Base-by-base conservation (phyloP, 2,797 vertebrate genomes). In the Epinephelus malabaricus region DNA sequence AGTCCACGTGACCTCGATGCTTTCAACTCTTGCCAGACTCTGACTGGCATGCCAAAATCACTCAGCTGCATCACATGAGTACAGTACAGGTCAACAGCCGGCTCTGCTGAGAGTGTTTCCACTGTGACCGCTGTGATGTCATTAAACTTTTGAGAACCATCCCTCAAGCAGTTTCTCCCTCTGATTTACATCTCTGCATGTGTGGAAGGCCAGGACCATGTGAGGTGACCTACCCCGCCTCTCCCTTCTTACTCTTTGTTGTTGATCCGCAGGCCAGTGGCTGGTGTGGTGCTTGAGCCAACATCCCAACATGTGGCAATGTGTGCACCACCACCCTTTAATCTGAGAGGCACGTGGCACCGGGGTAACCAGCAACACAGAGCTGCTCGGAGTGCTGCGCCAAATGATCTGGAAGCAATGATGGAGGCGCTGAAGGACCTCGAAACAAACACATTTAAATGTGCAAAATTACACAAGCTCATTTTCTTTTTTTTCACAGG, bases 21-120 rank as follows among this genome's bases (percentile, higher is more conserved):
- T 89, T 86, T 89, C 34, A 85, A 64, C 76, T 86, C 14, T 6
- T 5, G 68, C 84, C 86, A 86, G 70, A 54, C n/a, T 65, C 47
- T 30, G 40, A 73, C 34, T 27, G 64, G 50, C n/a, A 73, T 70
- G 86, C 70, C 67, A 76, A 56, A 60, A 59, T 61, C 59, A n/a
- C 63, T 78, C 53, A 70, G 34, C 46, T 53, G 69, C 68, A 58
- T 83, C 69, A 51, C 68, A 64, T 56, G 59, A 56, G 49, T 46
- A 69, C 65, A 47, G 51, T 60, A 72, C 68, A 75, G 70, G 63
- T 82, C 53, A 70, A 19, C 60, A 62, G 61, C 21, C 8, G 14
- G 55, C 56, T 69, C 61, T 43, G 25, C 47, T 76, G 2, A 64
- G 25, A 64, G 25, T 75, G 25, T 53, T 81, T 87, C 78, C 78